Conservation (phyloP, 2,888 invertebrate genomes). For the Rhogogaster chlorosoma region DNA sequence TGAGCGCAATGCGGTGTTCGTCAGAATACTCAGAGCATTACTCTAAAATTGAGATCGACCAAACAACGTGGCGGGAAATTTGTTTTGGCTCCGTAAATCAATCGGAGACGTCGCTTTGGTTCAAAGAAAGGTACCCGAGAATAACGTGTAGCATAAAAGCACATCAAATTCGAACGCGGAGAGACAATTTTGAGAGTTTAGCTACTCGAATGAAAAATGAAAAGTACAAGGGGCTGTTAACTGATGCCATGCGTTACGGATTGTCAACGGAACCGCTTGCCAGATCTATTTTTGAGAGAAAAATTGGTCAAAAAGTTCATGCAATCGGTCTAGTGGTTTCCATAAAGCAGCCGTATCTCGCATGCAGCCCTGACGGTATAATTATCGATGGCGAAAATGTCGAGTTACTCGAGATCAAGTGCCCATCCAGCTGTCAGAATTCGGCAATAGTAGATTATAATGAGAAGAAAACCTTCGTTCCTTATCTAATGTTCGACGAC, state of each 20-base stretch:
- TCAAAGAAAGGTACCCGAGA: neutral
- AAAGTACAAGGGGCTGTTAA: slow-evolving; percentile 15
- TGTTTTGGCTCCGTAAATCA: neutral
- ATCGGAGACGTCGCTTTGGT: neutral
- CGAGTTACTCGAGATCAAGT: slow-evolving; percentile 57
- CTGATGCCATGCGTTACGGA: slow-evolving; percentile 47
- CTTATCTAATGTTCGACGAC: slow-evolving; percentile 19
- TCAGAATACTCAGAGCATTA: slow-evolving; percentile 4
- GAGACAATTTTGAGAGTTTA: slow-evolving; percentile 33
- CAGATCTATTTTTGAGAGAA: slow-evolving; percentile 18
- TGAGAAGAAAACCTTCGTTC: neutral
- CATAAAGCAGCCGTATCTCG: slow-evolving; percentile 42
- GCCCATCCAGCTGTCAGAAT: slow-evolving; percentile 54
- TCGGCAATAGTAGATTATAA: slow-evolving; percentile 49
- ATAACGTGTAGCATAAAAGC: slow-evolving; percentile 35
- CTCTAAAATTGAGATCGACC: neutral
- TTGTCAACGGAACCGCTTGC: slow-evolving; percentile 36
- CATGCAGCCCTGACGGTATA: slow-evolving; percentile 53
- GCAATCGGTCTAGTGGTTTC: slow-evolving; percentile 45
- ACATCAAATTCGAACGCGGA: slow-evolving; percentile 49
- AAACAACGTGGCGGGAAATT: neutral
- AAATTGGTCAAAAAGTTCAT: slow-evolving; percentile 39
- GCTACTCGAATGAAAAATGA: slow-evolving; percentile 38
- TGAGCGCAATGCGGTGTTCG: neutral
- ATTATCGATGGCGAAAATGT: slow-evolving; percentile 42